phyloP scores from a whole-genome alignment of 2,797 vertebrate species.

The Macropus fuliginosus region DNA sequence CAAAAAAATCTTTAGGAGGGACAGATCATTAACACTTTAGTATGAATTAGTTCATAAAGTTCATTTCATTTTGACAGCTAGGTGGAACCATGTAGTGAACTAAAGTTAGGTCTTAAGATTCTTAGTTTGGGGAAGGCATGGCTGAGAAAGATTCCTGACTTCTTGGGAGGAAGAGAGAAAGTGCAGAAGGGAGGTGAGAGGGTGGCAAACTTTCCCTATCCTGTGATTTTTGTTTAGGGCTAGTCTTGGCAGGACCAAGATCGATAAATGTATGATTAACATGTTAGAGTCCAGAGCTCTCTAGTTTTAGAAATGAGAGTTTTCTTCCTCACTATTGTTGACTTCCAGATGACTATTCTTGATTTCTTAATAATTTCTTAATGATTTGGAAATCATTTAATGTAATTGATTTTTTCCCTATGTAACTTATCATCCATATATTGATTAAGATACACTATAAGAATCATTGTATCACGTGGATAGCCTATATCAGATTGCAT shows the following conservation, averaged over 20 bases:
- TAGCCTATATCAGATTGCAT: too few relatives aligned
- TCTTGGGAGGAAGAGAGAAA: background rate
- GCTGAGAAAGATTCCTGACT: background rate
- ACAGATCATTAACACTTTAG: too few relatives aligned
- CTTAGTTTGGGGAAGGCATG: background rate
- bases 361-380: slow-evolving; percentile 31
- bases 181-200: background rate
- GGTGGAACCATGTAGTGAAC: too few relatives aligned
- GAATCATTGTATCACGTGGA: slow-evolving; percentile 48
- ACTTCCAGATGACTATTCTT: background rate
- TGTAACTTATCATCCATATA: slow-evolving; percentile 19
- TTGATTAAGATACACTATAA: slow-evolving; percentile 37
- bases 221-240: background rate
- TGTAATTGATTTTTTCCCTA: slow-evolving; percentile 10
- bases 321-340: background rate
- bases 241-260: background rate
- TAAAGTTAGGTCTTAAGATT: too few relatives aligned
- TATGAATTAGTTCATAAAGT: too few relatives aligned
- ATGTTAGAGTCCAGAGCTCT: background rate
- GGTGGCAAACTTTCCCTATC: background rate
- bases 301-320: background rate
- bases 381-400: slow-evolving; percentile 32
- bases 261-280: background rate
- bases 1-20: background rate
- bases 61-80: too few relatives aligned